Percentiles rank a stretch among this genome's conserved stretches.
Conservation (phyloP, 2,888 invertebrate genomes). For the Deroplatys truncata region DNA sequence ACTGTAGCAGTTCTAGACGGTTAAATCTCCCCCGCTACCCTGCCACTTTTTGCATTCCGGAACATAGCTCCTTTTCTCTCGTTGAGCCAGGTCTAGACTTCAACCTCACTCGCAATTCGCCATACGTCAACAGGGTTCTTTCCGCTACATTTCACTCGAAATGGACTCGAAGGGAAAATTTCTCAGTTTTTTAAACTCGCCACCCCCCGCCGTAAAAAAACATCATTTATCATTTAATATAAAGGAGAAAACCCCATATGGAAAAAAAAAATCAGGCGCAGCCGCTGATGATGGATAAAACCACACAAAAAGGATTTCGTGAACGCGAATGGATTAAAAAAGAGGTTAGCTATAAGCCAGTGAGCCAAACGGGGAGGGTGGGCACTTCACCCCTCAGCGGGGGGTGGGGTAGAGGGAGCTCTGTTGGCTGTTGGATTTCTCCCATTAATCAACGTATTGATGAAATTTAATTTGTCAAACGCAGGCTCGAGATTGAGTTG, state of each 20-base stretch:
- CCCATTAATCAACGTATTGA: slow-evolving; percentile 33
- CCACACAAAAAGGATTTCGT: slow-evolving; percentile 23
- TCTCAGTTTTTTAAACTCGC: slow-evolving; percentile 24
- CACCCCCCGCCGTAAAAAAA: slow-evolving; percentile 19
- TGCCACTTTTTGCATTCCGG: neutral
- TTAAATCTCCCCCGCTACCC: neutral
- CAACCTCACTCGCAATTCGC: slow-evolving; percentile 5
- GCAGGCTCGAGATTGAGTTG: slow-evolving; percentile 29
- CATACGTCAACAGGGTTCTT: slow-evolving; percentile 17
- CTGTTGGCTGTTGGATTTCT: slow-evolving; percentile 22
- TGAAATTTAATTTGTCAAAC: slow-evolving; percentile 33
- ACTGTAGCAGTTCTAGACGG: neutral
- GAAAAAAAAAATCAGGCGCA: slow-evolving; percentile 24
- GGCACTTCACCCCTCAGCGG: slow-evolving; percentile 8
- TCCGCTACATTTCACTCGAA: slow-evolving; percentile 30
- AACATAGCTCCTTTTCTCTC: neutral
- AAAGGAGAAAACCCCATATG: slow-evolving; percentile 23
- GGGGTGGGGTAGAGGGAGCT: neutral
- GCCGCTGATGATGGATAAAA: slow-evolving; percentile 21
- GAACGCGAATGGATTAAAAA: slow-evolving; percentile 21
- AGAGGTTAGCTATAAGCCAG: slow-evolving; percentile 18
- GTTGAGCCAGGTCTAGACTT: neutral
- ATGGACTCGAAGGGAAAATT: slow-evolving; percentile 26
- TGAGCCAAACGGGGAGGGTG: slow-evolving; percentile 14
- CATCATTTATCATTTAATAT: slow-evolving; percentile 27